Conservation (phyloP, 1,140 invertebrate species). For the Aporrectodea caliginosa region DNA sequence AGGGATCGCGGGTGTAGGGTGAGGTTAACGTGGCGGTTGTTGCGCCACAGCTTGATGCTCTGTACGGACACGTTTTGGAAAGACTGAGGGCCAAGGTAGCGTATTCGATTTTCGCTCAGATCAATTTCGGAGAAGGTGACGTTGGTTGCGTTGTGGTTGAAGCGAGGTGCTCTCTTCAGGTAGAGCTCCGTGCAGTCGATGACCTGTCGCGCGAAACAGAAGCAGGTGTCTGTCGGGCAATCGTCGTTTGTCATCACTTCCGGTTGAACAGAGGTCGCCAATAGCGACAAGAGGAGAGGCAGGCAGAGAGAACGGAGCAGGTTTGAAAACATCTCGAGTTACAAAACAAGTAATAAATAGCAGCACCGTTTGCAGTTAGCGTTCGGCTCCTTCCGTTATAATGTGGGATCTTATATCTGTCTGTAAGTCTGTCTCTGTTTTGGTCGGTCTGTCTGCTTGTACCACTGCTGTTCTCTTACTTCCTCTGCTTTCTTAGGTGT, state of each 20-base stretch:
- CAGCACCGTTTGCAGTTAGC: too few relatives aligned
- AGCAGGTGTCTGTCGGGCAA: constrained; percentile 25
- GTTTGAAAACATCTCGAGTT: background rate
- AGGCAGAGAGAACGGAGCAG: background rate
- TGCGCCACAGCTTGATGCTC: constrained; percentile 26
- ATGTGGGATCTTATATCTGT: background rate
- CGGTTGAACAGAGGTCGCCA: background rate
- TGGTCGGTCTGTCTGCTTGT: background rate
- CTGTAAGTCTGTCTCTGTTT: background rate
- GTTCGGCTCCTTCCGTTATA: too few relatives aligned
- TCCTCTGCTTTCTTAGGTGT: too few relatives aligned
- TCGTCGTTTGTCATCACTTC: background rate
- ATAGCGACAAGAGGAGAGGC: too few relatives aligned
- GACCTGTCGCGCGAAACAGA: constrained; percentile 20
- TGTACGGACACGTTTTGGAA: constrained; percentile 20
- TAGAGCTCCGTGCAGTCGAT: constrained; percentile 28
- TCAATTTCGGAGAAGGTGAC: constrained; percentile 20
- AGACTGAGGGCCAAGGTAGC: background rate
- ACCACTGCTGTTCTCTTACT: background rate
- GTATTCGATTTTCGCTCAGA: constrained; percentile 26
- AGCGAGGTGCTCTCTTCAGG: constrained; percentile 17
- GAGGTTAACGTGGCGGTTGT: constrained; percentile 12
- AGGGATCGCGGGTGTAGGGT: constrained; percentile 19
- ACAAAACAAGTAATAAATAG: background rate
- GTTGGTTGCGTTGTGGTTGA: constrained; percentile 8